Evolutionary conservation across 2,797 vertebrate species (phyloP).

Genomic region (Orestias chungarensis): DNA sequence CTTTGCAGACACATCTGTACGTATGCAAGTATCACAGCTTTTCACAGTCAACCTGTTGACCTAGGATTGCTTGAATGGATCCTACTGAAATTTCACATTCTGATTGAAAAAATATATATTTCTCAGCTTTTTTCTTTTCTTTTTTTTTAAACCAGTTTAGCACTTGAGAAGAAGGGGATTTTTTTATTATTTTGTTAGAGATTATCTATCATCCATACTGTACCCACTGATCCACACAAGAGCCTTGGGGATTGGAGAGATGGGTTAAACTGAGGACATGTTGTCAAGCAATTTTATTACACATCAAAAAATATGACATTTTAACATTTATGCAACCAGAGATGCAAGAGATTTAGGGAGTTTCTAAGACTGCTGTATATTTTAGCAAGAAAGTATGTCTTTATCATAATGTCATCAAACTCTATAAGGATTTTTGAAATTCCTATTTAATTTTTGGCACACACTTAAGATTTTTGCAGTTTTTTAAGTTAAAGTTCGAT

Average conservation of each 20-base stretch:
- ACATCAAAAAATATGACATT: not conserved
- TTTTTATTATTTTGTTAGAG: too few relatives aligned
- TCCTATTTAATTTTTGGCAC: not conserved
- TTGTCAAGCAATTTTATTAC: not conserved
- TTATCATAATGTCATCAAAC: not conserved
- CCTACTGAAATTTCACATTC: conserved; percentile 27
- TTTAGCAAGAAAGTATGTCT: not conserved
- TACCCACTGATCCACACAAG: not conserved
- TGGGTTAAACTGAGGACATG: not conserved
- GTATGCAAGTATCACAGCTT: conserved; percentile 15
- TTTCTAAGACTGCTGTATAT: not conserved
- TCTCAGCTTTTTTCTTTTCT: not conserved
- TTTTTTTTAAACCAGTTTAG: not conserved
- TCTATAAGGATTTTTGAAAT: not conserved
- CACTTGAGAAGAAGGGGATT: not conserved
- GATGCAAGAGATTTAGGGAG: too few relatives aligned
- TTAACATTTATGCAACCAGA: not conserved
- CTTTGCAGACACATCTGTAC: conserved; percentile 32
- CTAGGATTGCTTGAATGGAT: conserved; percentile 15
- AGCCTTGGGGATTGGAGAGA: not conserved
- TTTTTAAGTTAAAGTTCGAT: not conserved
- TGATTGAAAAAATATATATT: conserved; percentile 34
- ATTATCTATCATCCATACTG: not conserved
- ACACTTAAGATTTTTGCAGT: not conserved
- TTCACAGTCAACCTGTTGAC: conserved; percentile 30